These are phyloP conservation scores for Corythaixoides concolor DNA, from an alignment of 2,113 vertebrate species.

Conservation along the genomic window DNA sequence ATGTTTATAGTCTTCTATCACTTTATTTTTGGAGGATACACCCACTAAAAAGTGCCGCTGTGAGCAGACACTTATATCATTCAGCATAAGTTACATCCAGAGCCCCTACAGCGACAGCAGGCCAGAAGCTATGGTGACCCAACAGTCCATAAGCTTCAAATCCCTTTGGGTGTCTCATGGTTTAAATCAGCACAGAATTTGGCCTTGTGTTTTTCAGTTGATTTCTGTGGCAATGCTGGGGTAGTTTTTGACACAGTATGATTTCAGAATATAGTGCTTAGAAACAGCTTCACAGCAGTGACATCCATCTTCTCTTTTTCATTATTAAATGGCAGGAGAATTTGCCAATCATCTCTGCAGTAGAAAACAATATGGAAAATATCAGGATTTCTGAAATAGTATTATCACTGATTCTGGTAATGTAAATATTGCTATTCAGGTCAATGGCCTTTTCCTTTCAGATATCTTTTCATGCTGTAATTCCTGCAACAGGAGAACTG, in stretches of 20 bases:
- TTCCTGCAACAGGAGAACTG: neutral
- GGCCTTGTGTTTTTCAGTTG: neutral
- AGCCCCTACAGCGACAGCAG: neutral
- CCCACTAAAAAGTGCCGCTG: slow-evolving; percentile 29
- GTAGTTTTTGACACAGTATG: neutral
- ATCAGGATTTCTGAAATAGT: neutral
- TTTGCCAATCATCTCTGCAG: neutral
- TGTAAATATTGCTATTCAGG: neutral
- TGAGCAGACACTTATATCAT: neutral
- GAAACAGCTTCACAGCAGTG: neutral
- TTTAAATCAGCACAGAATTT: neutral
- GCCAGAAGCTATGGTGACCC: neutral
- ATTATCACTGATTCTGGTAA: neutral
- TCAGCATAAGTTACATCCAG: neutral
- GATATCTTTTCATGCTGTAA: neutral
- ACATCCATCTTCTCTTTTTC: neutral
- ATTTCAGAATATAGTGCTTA: neutral
- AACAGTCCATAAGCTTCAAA: neutral
- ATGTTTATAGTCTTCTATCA: neutral
- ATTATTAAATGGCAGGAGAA: neutral
- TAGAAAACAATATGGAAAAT: neutral
- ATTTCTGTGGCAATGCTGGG: neutral
- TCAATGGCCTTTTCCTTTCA: neutral
- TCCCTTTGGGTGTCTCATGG: neutral
- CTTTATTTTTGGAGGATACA: slow-evolving; percentile 22